Evolutionary conservation across 2,797 vertebrate species (phyloP).

Genomic region (Channa striata): DNA sequence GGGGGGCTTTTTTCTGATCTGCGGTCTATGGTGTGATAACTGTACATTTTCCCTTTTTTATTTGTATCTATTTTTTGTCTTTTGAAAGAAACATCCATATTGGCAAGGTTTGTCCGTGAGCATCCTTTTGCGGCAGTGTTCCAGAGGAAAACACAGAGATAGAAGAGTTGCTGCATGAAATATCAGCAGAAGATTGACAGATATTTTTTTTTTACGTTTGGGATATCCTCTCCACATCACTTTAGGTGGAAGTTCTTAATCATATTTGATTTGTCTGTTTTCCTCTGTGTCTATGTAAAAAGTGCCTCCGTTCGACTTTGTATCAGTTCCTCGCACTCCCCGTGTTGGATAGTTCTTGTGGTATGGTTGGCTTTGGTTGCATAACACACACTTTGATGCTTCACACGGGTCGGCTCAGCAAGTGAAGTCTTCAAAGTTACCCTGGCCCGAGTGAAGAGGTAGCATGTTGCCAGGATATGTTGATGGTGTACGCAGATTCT

Average conservation of each 20-base stretch:
- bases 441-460: conserved; percentile 98
- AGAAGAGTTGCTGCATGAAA: conserved; percentile 66
- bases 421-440: conserved; percentile 99
- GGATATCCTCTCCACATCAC: conserved; percentile 56
- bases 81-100: conserved; percentile 64
- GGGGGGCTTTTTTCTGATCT: conserved; percentile 58
- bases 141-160: conserved; percentile 71
- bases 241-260: conserved; percentile 51
- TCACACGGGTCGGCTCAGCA: conserved; percentile 84
- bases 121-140: conserved; percentile 81
- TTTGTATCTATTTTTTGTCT: conserved; percentile 33
- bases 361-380: conserved; percentile 84
- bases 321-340: conserved; percentile 57
- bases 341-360: conserved; percentile 68
- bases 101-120: conserved; percentile 69
- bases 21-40: conserved; percentile 56
- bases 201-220: conserved; percentile 49
- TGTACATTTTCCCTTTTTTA: conserved; percentile 62
- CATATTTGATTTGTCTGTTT: conserved; percentile 46
- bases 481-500: conserved; percentile 93
- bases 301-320: conserved; percentile 59
- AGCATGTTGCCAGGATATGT: conserved; percentile 98
- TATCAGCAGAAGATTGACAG: conserved; percentile 54
- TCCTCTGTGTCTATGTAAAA: conserved; percentile 59
- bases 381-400: conserved; percentile 67